phyloP scores from a whole-genome alignment of 2,113 vertebrate genomes.

The Amazona guildingii region DNA sequence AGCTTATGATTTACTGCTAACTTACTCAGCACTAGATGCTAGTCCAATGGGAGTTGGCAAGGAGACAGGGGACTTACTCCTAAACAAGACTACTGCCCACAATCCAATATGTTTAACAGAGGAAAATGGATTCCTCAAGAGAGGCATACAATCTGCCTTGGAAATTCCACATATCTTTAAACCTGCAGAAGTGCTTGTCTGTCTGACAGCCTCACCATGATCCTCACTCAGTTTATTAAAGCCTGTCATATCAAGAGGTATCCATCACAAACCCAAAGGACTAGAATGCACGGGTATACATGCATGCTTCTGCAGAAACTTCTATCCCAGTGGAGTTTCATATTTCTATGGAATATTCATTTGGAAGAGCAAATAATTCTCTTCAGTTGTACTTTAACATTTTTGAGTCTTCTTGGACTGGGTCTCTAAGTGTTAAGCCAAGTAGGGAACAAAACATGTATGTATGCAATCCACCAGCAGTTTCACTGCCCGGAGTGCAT shows the following conservation, averaged over 20 bases:
- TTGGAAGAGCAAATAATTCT: neutral
- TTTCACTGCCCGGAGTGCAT: neutral
- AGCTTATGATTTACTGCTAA: constrained; percentile 13
- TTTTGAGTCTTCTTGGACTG: neutral
- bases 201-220: neutral
- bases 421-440: neutral
- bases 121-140: neutral
- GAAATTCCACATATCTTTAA: neutral
- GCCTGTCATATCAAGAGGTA: neutral
- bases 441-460: neutral
- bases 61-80: constrained; percentile 22
- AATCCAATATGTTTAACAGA: neutral
- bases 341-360: neutral
- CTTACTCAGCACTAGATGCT: neutral
- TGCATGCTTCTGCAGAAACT: neutral
- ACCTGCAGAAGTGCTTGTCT: neutral
- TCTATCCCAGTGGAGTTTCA: neutral
- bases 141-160: neutral
- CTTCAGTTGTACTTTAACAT: neutral
- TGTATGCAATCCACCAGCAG: neutral
- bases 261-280: neutral
- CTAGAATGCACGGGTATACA: neutral
- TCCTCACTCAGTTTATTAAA: neutral
- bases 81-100: neutral
- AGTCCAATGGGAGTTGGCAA: constrained; percentile 6